phyloP scores from a whole-genome alignment of 2,113 vertebrate species.

The Rhea pennata region DNA sequence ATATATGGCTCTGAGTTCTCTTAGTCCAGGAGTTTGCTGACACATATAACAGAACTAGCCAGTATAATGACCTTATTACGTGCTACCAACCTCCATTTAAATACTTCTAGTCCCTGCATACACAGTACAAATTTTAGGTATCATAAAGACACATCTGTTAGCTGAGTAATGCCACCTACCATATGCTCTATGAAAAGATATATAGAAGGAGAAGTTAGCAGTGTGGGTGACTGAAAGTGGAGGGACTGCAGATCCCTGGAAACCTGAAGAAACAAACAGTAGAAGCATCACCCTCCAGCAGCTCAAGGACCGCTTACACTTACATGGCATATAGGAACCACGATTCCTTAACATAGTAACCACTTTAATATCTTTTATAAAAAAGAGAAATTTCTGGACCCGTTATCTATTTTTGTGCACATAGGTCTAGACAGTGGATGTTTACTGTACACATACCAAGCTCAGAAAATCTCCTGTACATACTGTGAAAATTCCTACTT shows the following conservation, averaged over 20 bases:
- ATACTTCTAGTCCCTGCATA: slow-evolving; percentile 4
- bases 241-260: not conserved
- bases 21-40: slow-evolving; percentile 34
- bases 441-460: not conserved
- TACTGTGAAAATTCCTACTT: not conserved
- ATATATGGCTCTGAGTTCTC: slow-evolving; percentile 48
- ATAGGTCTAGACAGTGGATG: not conserved
- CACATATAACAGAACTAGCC: slow-evolving; percentile 53
- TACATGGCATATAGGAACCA: not conserved
- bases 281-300: not conserved
- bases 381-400: not conserved
- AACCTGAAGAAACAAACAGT: not conserved
- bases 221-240: not conserved
- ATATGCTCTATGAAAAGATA: slow-evolving; percentile 40
- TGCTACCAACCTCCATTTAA: slow-evolving; percentile 44
- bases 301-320: not conserved
- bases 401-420: not conserved
- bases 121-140: slow-evolving; percentile 17
- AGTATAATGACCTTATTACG: slow-evolving; percentile 57
- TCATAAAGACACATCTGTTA: slow-evolving; percentile 60
- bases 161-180: slow-evolving; percentile 40
- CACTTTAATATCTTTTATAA: not conserved
- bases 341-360: not conserved
- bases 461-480: not conserved
- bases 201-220: not conserved